Evolutionary conservation across 2,797 vertebrate species (phyloP).

Genomic region (Galago senegalensis): DNA sequence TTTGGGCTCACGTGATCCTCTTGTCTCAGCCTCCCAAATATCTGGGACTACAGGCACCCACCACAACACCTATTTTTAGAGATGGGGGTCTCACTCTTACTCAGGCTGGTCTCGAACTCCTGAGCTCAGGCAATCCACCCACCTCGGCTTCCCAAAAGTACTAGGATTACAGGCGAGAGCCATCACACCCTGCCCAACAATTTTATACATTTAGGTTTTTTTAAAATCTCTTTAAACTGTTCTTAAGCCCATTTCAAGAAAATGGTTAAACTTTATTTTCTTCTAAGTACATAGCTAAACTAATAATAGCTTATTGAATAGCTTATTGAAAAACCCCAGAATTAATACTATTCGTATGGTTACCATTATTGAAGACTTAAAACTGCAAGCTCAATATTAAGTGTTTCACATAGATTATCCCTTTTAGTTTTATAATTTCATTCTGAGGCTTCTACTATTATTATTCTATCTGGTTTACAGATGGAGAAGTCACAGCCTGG

Average conservation of each 20-base stretch:
- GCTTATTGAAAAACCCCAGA: slow-evolving; percentile 2
- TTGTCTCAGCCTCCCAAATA: too few species aligned
- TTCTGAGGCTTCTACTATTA: background rate
- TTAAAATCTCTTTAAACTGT: background rate
- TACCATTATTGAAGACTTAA: background rate
- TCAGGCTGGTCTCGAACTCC: too few species aligned
- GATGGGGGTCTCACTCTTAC: too few species aligned
- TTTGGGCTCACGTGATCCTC: too few species aligned
- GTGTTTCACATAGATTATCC: background rate
- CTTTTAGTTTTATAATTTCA: background rate
- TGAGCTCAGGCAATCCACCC: too few species aligned
- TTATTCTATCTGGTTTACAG: background rate
- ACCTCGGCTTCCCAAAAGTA: too few species aligned
- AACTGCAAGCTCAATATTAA: background rate
- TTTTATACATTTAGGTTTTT: slow-evolving; percentile 31
- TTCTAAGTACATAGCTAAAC: background rate
- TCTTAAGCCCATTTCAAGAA: slow-evolving; percentile 3
- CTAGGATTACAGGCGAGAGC: too few species aligned
- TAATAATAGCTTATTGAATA: background rate
- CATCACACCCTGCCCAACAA: too few species aligned
- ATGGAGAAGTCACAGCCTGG: background rate
- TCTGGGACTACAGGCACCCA: too few species aligned
- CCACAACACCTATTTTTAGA: too few species aligned
- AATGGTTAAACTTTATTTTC: background rate
- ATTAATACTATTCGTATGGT: background rate